Evolutionary conservation across 2,888 invertebrate species (phyloP), one percentile per base, ranked within the genome.

Genomic region (Biston stratarius): DNA sequence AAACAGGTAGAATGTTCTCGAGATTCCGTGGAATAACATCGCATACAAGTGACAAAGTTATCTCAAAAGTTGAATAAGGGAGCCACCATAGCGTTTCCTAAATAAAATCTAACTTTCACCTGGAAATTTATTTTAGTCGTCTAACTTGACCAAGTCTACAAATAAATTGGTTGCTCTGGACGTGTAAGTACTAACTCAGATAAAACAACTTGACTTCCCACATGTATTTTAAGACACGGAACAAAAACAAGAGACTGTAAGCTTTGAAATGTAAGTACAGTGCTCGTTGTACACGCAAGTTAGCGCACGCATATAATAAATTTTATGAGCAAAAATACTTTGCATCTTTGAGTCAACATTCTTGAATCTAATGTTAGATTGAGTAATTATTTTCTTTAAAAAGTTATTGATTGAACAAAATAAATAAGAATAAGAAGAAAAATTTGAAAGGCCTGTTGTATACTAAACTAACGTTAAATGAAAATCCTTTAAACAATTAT

Each of bases 1-100:
- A 79, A 80, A 83, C 86, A 76, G 74, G 88, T 87, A 86, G 88
- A 88, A 89, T 90, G 85, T 79, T 69, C 72, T 72, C 75, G 69
- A 73, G 74, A 68, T 69, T 67, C 77, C 72, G 71, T 76, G 56
- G 65, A 70, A 63, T 69, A 69, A 63, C 63, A 62, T 62, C 60
- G 56, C 53, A 51, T 44, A 24, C 42, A 55, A 55, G n/a, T 7
- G 12, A 55, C 55, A 12, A 55, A n/a, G 12, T 24, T 42, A 48
- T 42, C 0, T 24, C 12, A 1, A 10, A 52, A 55, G 1, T 44
- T 5, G 5, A 44, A 7, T 33, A 1, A 8, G 8, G 9, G 42
- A 55, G 42, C 55, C n/a, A 55, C 55, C 0, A 55, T 44, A 15
- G 42, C 3, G 9, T 33, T 33, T 42, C 6, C 24, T 10, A 0